Evolutionary conservation across 2,113 vertebrate species (phyloP).

Genomic region (Oreocharis arfaki): DNA sequence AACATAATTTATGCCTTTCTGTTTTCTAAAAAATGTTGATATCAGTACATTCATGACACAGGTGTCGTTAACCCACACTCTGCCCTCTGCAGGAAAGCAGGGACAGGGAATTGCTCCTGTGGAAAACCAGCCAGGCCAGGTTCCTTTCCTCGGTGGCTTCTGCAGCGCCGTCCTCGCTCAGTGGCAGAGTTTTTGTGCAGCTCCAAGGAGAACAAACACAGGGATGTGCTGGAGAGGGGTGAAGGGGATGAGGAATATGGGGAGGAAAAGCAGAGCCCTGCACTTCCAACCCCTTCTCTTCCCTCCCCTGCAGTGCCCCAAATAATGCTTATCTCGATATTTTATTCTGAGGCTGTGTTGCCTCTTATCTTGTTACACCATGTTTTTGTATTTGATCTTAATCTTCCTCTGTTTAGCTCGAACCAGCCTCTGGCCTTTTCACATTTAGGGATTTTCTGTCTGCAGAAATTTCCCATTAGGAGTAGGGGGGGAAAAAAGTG

Average conservation of each 20-base stretch:
- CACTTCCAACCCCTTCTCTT: background rate
- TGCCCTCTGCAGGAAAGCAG: background rate
- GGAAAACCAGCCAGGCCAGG: background rate
- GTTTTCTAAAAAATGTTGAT: rapidly evolving
- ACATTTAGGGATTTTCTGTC: background rate
- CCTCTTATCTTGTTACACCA: background rate
- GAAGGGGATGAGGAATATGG: background rate
- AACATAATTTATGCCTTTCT: rapidly evolving
- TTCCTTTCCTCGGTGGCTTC: background rate
- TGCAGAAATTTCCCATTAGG: background rate
- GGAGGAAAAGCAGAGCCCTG: background rate
- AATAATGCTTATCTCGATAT: background rate
- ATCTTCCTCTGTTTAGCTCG: background rate
- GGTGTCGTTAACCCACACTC: background rate
- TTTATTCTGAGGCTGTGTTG: background rate
- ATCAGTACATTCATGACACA: background rate
- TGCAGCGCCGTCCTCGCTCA: background rate
- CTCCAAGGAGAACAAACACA: background rate
- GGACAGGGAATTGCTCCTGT: background rate
- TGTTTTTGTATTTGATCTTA: background rate
- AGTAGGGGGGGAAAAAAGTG: background rate
- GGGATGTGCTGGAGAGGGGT: background rate
- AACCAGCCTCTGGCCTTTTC: background rate
- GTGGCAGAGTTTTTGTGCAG: background rate
- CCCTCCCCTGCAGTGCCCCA: background rate